Base-by-base conservation (phyloP, 2,888 invertebrate genomes). In the Ctenicera cuprea region DNA sequence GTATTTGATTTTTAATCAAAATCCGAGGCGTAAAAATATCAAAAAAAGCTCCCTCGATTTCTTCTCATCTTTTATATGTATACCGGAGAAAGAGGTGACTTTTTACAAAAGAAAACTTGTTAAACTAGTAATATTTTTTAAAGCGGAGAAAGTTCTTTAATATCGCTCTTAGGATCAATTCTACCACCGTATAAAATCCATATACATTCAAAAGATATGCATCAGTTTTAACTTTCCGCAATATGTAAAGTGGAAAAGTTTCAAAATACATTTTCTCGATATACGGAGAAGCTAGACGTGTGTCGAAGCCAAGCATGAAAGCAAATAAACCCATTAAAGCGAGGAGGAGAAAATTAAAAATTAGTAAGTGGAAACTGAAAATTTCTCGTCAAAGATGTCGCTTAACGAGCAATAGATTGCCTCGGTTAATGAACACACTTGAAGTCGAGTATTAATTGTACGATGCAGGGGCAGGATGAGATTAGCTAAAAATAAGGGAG, bases 401-500 rank as follows among this genome's bases (percentile, higher is more conserved):
- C 64, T 64, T 73, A 74, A 70, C 30, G 73, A 74, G 69, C 73
- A 69, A 74, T 74, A 74, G 73, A 65, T 74, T 69, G 69, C 45
- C 61, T 37, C 43, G 52, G 65, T 69, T 74, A 74, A 74, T 69
- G 73, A 74, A 74, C 73, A 70, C 61, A 74, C 73, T 70, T 66
- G 70, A 70, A 70, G 74, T 74, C 74, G 71, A 74, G 74, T 71
- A 71, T 71, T 74, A 74, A 74, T 74, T 74, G 69, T 70, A 62
- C 69, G 63, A 50, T 66, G 70, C 45, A 50, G 68, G 57, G 54
- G 22, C 65, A 66, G 65, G 74, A 70, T 61, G 70, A 71, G 66
- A 74, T 74, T 74, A 74, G 61, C 41, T 20, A 66, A 71, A 62
- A 62, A 61, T 66, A 74, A 70, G 66, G 54, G 18, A 45, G 41